phyloP scores from a whole-genome alignment of 2,888 invertebrate genomes.

The Corythucha ciliata region DNA sequence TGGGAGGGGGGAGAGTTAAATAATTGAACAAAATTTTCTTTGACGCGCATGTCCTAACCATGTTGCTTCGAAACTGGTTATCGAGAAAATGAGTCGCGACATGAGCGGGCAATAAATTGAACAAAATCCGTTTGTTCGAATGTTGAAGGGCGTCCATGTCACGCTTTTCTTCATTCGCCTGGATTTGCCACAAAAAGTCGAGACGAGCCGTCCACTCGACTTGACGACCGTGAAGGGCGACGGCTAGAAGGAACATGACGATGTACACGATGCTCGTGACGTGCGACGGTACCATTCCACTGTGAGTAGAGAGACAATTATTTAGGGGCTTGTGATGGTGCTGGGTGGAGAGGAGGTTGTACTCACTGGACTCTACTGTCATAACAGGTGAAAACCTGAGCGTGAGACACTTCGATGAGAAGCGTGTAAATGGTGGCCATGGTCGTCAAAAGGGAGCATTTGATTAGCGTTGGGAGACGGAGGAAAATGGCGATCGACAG shows the following conservation, averaged over 20 bases:
- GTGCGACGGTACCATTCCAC: conserved; percentile 65
- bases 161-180: conserved; percentile 81
- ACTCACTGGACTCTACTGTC: conserved; percentile 66
- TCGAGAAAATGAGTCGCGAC: conserved; percentile 87
- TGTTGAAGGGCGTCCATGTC: conserved; percentile 90
- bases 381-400: conserved; percentile 69
- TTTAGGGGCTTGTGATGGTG: neutral
- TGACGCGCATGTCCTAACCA: too few relatives aligned
- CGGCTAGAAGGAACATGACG: conserved; percentile 69
- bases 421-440: conserved; percentile 73
- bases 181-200: conserved; percentile 69
- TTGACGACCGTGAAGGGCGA: conserved; percentile 69
- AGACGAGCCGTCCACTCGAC: conserved; percentile 78
- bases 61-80: conserved; percentile 77
- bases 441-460: conserved; percentile 63
- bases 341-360: neutral
- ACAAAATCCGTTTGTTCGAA: conserved; percentile 76
- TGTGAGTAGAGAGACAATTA: conserved; percentile 38
- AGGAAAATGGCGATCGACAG: conserved; percentile 78
- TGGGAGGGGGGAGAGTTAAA: conserved; percentile 20
- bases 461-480: conserved; percentile 69
- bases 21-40: too few relatives aligned
- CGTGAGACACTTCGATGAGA: conserved; percentile 72
- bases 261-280: conserved; percentile 70
- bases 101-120: conserved; percentile 82